Evolutionary conservation across 1,140 invertebrate species (phyloP).

Genomic region (Ctenoplectra terminalis): DNA sequence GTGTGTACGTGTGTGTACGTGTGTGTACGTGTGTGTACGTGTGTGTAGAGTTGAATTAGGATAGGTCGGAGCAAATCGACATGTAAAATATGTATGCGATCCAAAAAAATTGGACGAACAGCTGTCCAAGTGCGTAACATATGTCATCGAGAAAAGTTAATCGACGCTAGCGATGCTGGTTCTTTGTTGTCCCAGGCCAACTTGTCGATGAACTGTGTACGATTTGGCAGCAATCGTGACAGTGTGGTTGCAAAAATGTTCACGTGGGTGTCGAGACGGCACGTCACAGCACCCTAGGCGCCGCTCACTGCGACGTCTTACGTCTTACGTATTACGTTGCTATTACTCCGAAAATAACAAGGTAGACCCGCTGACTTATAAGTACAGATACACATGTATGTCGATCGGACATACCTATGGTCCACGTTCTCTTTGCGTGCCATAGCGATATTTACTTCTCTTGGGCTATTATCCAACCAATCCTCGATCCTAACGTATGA

Average conservation of each 20-base stretch:
- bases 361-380: constrained; percentile 44
- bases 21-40: too few species aligned
- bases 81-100: background rate
- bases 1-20: too few species aligned
- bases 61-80: constrained; percentile 19
- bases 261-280: constrained; percentile 68
- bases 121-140: background rate
- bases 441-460: constrained; percentile 7
- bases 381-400: constrained; percentile 16
- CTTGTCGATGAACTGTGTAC: constrained; percentile 3
- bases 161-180: background rate
- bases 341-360: constrained; percentile 67
- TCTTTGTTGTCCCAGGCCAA: background rate
- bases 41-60: background rate
- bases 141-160: background rate
- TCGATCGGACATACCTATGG: background rate
- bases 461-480: constrained; percentile 37
- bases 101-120: background rate
- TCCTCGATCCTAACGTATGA: background rate
- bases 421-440: constrained; percentile 50
- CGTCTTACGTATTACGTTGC: constrained; percentile 39
- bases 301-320: constrained; percentile 44
- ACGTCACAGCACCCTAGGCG: constrained; percentile 64
- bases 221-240: constrained; percentile 59
- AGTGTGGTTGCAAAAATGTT: constrained; percentile 44